Conservation (phyloP, 2,113 vertebrate genomes). For the Cebus imitator region DNA sequence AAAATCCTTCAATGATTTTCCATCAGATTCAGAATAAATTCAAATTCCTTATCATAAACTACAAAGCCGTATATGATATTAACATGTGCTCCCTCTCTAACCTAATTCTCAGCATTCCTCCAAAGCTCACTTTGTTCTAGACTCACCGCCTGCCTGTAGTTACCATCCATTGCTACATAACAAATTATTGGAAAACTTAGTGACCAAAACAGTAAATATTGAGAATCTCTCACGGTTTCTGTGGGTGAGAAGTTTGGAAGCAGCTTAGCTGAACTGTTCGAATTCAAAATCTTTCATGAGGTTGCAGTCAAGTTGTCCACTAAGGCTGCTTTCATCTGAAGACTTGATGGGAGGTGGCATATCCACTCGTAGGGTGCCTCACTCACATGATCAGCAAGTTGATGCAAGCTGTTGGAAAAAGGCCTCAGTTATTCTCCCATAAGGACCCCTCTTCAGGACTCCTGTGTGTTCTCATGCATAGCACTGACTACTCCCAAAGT, state of each 20-base stretch:
- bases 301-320: not conserved
- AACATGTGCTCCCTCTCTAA: not conserved
- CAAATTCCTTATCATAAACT: not conserved
- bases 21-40: not conserved
- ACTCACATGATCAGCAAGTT: not conserved
- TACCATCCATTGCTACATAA: not conserved
- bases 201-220: not conserved
- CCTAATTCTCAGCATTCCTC: not conserved
- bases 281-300: not conserved
- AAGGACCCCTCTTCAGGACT: not conserved
- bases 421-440: not conserved
- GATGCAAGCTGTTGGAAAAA: not conserved
- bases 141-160: not conserved
- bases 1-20: not conserved
- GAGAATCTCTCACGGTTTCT: not conserved
- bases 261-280: not conserved
- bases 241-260: not conserved
- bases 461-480: not conserved
- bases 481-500: not conserved
- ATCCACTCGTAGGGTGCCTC: not conserved
- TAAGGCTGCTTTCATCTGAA: not conserved
- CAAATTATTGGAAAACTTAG: not conserved
- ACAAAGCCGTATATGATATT: not conserved
- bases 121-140: not conserved
- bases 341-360: not conserved